Percentiles rank a stretch among this genome's conserved stretches.
phyloP scores from a whole-genome alignment of 1,140 invertebrate species.

The Aricia agestis region DNA sequence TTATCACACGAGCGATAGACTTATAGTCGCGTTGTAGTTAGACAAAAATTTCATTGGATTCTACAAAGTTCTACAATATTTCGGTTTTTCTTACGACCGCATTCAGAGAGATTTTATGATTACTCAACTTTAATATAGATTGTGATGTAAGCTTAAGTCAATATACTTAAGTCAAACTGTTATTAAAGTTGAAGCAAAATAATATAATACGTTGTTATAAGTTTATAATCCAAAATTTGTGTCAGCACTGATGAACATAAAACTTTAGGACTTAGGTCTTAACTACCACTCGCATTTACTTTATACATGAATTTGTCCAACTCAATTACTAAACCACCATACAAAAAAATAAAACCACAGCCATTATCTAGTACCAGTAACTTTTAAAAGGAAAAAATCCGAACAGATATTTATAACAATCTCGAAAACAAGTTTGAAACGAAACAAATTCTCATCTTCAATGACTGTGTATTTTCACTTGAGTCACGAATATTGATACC shows the following conservation, averaged over 20 bases:
- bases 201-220: too few species aligned
- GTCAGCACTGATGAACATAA: neutral
- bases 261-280: neutral
- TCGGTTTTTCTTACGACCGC: too few species aligned
- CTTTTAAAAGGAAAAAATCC: conserved; percentile 3
- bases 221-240: neutral
- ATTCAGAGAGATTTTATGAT: too few species aligned
- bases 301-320: neutral
- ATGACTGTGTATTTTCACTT: conserved; percentile 11
- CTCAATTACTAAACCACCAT: neutral
- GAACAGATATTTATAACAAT: conserved; percentile 15
- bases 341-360: neutral
- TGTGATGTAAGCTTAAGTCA: too few species aligned
- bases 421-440: conserved; percentile 11
- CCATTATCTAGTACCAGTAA: conserved; percentile 11
- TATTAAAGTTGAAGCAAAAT: too few species aligned
- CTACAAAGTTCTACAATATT: too few species aligned
- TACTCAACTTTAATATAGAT: too few species aligned
- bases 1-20: neutral
- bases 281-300: neutral
- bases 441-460: conserved; percentile 16
- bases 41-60: too few species aligned
- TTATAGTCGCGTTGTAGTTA: too few species aligned
- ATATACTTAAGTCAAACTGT: too few species aligned
- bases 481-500: conserved; percentile 15